Evolutionary conservation across 1,140 invertebrate species (phyloP).

Genomic region (Dinoponera quadriceps): DNA sequence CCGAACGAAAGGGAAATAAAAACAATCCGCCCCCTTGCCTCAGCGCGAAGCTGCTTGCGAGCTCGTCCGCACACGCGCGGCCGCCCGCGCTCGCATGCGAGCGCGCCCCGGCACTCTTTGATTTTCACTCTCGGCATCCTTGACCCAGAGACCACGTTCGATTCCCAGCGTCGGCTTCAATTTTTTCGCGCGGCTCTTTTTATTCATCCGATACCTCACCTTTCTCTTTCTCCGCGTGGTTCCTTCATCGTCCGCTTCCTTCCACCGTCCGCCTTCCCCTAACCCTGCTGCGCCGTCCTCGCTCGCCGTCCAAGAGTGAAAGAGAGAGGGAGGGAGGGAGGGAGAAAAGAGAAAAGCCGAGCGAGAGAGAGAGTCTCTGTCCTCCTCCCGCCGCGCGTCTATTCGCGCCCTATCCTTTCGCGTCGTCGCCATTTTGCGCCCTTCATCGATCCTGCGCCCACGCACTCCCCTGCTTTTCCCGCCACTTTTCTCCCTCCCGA

Average conservation of each 20-base stretch:
- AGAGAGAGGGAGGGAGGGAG: background rate
- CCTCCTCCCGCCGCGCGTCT: conserved; percentile 53
- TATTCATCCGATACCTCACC: conserved; percentile 71
- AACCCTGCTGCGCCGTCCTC: conserved; percentile 49
- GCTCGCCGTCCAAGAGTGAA: background rate
- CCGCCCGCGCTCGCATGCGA: background rate
- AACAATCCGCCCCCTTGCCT: conserved; percentile 56
- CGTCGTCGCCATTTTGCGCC: conserved; percentile 79
- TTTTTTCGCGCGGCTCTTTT: conserved; percentile 68
- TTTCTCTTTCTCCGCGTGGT: conserved; percentile 63
- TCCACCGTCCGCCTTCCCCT: conserved; percentile 54
- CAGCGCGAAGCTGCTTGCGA: conserved; percentile 44
- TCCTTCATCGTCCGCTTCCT: conserved; percentile 54
- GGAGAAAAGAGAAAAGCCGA: background rate
- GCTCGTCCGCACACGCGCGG: conserved; percentile 20
- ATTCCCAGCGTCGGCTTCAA: conserved; percentile 73
- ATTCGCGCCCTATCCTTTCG: conserved; percentile 58
- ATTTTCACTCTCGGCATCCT: conserved; percentile 77
- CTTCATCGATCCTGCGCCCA: conserved; percentile 81
- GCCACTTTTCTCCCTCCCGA: conserved; percentile 73
- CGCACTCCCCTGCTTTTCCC: conserved; percentile 78
- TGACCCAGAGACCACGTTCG: conserved; percentile 74
- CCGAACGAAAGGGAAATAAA: conserved; percentile 52
- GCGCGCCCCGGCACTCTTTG: conserved; percentile 64
- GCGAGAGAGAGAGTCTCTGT: background rate